A percentile compares a stretch with the other conserved stretches of the same genome.
phyloP scores from a whole-genome alignment of 2,888 invertebrate genomes.

The Tribolium freemani region DNA sequence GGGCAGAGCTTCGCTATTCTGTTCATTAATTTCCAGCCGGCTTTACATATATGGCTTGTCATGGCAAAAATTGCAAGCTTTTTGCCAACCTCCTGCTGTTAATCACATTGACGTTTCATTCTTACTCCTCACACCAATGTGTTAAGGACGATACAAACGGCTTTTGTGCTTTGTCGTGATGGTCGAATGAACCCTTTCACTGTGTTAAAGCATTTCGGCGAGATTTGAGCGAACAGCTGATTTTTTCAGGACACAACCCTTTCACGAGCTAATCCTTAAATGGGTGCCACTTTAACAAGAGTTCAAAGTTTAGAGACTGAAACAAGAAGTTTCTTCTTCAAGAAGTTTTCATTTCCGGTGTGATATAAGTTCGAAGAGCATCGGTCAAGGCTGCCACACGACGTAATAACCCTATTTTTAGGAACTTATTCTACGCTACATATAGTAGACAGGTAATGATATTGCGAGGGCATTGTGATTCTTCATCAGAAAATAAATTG shows the following conservation, averaged over 20 bases:
- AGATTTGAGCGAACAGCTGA: conserved; percentile 1
- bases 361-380: conserved; percentile 21
- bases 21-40: conserved; percentile 18
- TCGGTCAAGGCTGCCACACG: conserved; percentile 26
- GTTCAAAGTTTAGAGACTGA: conserved; percentile 22
- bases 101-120: conserved; percentile 27
- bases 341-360: conserved; percentile 20
- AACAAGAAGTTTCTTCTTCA: conserved; percentile 11
- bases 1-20: not conserved
- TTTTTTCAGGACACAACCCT: not conserved
- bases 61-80: conserved; percentile 14
- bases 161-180: conserved; percentile 39
- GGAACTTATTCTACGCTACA: conserved; percentile 1
- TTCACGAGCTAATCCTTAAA: conserved; percentile 27
- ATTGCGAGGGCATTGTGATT: conserved; percentile 10
- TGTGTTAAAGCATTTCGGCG: conserved; percentile 11
- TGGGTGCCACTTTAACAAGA: conserved; percentile 23
- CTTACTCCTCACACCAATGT: not conserved
- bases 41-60: conserved; percentile 5
- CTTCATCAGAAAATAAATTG: conserved; percentile 8
- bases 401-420: conserved; percentile 31
- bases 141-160: conserved; percentile 30
- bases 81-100: conserved; percentile 10
- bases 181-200: conserved; percentile 36
- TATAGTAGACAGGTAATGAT: conserved; percentile 7